These are phyloP conservation scores for Pleuronectes platessa DNA, from an alignment of 2,113 vertebrate genomes.

Conservation along the genomic window DNA sequence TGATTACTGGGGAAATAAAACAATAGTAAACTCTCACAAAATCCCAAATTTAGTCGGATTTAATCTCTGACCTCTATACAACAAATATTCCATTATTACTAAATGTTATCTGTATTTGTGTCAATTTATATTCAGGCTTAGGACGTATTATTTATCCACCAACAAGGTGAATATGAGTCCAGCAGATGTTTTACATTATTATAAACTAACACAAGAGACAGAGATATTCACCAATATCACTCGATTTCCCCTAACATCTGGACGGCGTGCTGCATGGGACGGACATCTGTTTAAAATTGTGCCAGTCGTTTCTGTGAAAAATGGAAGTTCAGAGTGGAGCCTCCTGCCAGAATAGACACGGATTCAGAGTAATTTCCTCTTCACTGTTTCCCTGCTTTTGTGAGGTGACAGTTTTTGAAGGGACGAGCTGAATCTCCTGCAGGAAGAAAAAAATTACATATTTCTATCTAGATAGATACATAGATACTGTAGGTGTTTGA, in stretches of 20 bases:
- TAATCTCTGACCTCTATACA: too few relatives aligned
- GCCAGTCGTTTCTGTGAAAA: slow-evolving; percentile 59
- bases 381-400: slow-evolving; percentile 37
- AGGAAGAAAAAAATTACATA: not conserved
- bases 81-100: not conserved
- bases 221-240: slow-evolving; percentile 23
- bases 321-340: slow-evolving; percentile 22
- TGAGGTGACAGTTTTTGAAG: slow-evolving; percentile 3
- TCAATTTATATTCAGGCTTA: not conserved
- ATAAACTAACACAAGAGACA: slow-evolving; percentile 9
- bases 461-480: not conserved
- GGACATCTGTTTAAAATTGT: slow-evolving; percentile 48
- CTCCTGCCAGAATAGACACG: slow-evolving; percentile 52
- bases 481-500: slow-evolving; percentile 14
- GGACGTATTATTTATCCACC: not conserved
- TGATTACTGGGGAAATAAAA: not conserved
- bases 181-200: not conserved
- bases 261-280: slow-evolving; percentile 24
- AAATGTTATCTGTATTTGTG: not conserved
- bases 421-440: slow-evolving; percentile 4
- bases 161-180: not conserved
- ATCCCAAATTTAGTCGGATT: too few relatives aligned
- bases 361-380: slow-evolving; percentile 57
- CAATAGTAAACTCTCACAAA: not conserved
- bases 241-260: slow-evolving; percentile 42